Base-by-base conservation (phyloP, 30 jellyfish, hydroid and myxozoan genomes). In the Hydractinia echinata region DNA sequence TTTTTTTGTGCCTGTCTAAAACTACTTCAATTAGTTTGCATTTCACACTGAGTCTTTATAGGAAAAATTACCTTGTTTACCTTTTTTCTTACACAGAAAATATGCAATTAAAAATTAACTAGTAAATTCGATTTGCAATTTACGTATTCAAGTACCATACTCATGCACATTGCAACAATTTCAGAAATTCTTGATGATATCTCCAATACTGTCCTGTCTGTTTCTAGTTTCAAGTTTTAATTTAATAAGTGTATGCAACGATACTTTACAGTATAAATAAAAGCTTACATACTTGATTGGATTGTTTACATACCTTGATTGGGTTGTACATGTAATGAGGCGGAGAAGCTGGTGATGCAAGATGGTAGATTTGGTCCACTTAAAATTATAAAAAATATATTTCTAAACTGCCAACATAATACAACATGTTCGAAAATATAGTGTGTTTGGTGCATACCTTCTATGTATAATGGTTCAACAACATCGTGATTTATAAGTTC, bases 261-360 rank as follows among this genome's bases (percentile, higher is more conserved):
- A 3, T 11, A 58, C 69, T 58, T 18, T 18, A 0, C 3, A 58
- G 19, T 58, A 0, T 11, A 58, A 58, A 11, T 58, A 11, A 18
- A 11, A 58, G 69, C 19, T 18, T 58, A 58, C 16, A 11, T 30
- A 30, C 44, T 30, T 30, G 44, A 30, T 30, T 30, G 44, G 44
- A 30, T 30, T 30, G 48, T 11, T 54, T 44, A 50, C 81, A 64
- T 10, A 94, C 99, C 96, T 94, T 89, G 78, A 94, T 94, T 5
- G 99, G 96, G 77, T 94, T 88, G 67, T 94, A 88, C 99, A 94
- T 94, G 67, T 94, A 94, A 81, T 88, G 82, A 15, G 99, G 99
- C n/a, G 99, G 99, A 3, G 99, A 94, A 0, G 99, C 99, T 15
- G 96, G 96, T 7, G 96, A 88, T 39, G 99, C 99, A 60, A 94